A percentile compares a stretch with the other conserved stretches of the same genome.
phyloP scores from a whole-genome alignment of 2,113 vertebrate genomes.

The Pelodiscus sinensis region DNA sequence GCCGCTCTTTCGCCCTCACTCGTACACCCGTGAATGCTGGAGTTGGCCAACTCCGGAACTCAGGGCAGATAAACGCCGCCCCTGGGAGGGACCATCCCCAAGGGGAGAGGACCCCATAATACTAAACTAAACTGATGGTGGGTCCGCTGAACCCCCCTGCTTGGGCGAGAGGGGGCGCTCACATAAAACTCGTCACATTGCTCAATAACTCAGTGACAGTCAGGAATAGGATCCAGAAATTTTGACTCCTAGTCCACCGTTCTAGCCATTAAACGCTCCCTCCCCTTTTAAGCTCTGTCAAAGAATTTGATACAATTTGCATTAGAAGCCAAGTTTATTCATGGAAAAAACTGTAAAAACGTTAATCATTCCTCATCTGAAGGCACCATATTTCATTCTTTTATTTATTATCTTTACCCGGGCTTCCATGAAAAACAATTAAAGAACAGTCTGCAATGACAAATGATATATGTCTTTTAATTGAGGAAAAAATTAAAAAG shows the following conservation, averaged over 20 bases:
- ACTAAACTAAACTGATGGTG: no score
- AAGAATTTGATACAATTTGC: not conserved
- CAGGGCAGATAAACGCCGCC: no score
- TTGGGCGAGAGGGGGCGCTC: no score
- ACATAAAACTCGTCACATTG: not conserved
- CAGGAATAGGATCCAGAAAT: not conserved
- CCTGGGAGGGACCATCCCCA: no score
- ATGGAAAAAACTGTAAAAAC: not conserved
- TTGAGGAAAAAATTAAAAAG: constrained; percentile 1
- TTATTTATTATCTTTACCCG: not conserved
- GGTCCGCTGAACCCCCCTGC: no score
- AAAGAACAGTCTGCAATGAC: not conserved
- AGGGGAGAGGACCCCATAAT: no score
- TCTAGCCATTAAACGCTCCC: not conserved
- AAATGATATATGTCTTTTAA: constrained; percentile 17
- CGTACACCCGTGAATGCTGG: no score
- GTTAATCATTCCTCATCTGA: not conserved
- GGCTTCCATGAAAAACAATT: not conserved
- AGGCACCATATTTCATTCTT: not conserved
- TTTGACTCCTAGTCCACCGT: not conserved
- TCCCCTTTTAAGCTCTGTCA: not conserved
- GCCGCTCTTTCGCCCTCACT: no score
- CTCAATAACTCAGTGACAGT: not conserved
- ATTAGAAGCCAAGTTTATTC: not conserved
- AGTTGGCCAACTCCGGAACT: no score